Percentiles rank a stretch among this genome's conserved stretches.
Evolutionary conservation across 92 coral and sea anemone genomes (phyloP).

Genomic region (Parazoanthus atlanticus): DNA sequence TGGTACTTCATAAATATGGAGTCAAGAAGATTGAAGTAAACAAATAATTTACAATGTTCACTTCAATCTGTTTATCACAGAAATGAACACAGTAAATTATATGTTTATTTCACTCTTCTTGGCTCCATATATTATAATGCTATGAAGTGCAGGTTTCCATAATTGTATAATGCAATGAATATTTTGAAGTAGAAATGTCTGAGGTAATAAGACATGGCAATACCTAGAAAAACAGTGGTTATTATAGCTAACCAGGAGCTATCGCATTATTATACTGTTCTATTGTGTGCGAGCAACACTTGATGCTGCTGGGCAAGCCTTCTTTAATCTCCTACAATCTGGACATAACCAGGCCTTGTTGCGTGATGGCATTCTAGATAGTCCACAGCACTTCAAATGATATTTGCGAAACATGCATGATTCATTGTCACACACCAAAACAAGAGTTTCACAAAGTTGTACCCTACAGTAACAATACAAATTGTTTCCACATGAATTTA

Average conservation of each 20-base stretch:
- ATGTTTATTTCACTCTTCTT: slow-evolving; percentile 1
- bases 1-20: too few species aligned
- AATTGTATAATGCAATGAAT: not conserved
- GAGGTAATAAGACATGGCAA: slow-evolving; percentile 1
- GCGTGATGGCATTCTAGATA: slow-evolving; percentile 42
- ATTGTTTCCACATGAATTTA: too few species aligned
- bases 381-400: slow-evolving; percentile 64
- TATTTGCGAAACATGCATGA: slow-evolving; percentile 53
- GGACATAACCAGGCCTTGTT: slow-evolving; percentile 49
- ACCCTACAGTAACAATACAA: slow-evolving; percentile 44
- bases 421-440: slow-evolving; percentile 40
- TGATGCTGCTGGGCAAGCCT: not conserved
- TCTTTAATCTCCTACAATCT: slow-evolving; percentile 54
- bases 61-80: slow-evolving; percentile 3
- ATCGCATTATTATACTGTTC: not conserved
- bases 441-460: not conserved
- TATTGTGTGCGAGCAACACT: not conserved
- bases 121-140: not conserved
- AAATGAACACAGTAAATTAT: not conserved
- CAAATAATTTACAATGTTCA: too few species aligned
- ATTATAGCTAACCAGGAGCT: not conserved
- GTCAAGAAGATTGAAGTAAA: too few species aligned
- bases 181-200: not conserved
- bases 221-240: not conserved
- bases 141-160: not conserved